Evolutionary conservation across 2,888 invertebrate genomes (phyloP), one percentile per base, ranked within the genome.

Genomic region (Meteorus colon): DNA sequence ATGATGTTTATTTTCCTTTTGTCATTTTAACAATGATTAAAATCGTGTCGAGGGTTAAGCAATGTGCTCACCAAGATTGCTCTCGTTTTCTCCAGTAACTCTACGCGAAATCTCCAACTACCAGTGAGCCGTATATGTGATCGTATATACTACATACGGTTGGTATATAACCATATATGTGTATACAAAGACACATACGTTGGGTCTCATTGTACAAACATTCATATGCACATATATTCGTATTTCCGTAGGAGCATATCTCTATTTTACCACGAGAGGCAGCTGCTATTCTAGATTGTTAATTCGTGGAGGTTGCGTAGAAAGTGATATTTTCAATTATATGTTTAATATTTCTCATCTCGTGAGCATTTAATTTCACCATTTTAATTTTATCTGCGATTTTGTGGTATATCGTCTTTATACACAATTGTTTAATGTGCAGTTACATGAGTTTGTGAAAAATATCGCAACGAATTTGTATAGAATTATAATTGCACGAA

Each of bases 201-300:
- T 48, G 48, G 4, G 48, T 48, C 14, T n/a, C 4, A 48, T 48
- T 55, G 55, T 55, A 55, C n/a, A 19, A 55, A 55, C 48, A n/a
- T 48, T 48, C 59, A 60, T 60, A 60, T 60, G 59, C 19, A 60
- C 62, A 62, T 14, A 55, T 31, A 62, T 27, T 14, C 27, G 31
- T 62, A 62, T 62, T 62, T 29, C 12, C 14, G 62, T 29, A 29
- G 2, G 31, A 12, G n/a, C 29, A 62, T 14, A 62, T 62, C 31
- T 62, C 62, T 62, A 62, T 62, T 62, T 62, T 19, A 62, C 31
- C 16, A 62, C 62, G 31, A 62, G 31, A 16, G 62, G 4, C 29
- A 62, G 29, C n/a, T 16, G 8, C 12, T 29, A 29, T 29, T 62
- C 62, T 8, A 12, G 14, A 62, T 62, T n/a, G 62, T n/a, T 62